Percentiles rank a stretch among this genome's conserved stretches.
These are phyloP conservation scores for Drosophila grimshawi DNA, from an alignment of 1,140 invertebrate genomes.

Conservation along the genomic window DNA sequence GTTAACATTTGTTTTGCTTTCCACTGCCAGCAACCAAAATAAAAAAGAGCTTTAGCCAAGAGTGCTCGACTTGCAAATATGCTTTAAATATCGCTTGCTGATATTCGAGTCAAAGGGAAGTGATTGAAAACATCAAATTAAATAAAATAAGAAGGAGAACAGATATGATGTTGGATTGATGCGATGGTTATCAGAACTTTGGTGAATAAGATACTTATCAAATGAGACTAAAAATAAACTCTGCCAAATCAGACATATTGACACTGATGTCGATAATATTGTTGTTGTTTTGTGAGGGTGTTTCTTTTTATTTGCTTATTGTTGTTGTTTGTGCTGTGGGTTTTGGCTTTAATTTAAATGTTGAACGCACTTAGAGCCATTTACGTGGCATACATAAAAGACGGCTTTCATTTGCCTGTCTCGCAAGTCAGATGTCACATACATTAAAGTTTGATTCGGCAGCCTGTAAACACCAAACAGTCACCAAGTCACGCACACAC, in stretches of 20 bases:
- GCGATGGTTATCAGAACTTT: no score
- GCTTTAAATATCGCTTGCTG: neutral
- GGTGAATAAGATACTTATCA: no score
- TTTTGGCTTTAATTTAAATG: slow-evolving; percentile 42
- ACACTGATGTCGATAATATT: neutral
- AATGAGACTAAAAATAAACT: no score
- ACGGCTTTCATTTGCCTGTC: slow-evolving; percentile 26
- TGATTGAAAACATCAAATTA: neutral
- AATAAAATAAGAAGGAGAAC: neutral
- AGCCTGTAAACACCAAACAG: slow-evolving; percentile 61
- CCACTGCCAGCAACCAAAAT: neutral
- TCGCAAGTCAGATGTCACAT: slow-evolving; percentile 51
- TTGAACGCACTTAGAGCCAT: slow-evolving; percentile 42
- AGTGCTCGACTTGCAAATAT: neutral
- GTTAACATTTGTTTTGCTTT: slow-evolving; percentile 19
- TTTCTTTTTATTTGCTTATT: neutral
- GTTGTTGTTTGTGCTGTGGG: neutral
- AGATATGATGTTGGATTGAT: no score
- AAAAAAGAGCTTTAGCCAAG: neutral
- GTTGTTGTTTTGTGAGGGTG: neutral
- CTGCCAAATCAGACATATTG: neutral
- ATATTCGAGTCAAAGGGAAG: neutral
- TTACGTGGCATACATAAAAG: slow-evolving; percentile 43
- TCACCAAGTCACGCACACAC: slow-evolving; percentile 60
- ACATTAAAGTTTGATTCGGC: slow-evolving; percentile 60